Evolutionary conservation across 1,140 invertebrate genomes (phyloP).

Genomic region (Agraylea sexmaculata): DNA sequence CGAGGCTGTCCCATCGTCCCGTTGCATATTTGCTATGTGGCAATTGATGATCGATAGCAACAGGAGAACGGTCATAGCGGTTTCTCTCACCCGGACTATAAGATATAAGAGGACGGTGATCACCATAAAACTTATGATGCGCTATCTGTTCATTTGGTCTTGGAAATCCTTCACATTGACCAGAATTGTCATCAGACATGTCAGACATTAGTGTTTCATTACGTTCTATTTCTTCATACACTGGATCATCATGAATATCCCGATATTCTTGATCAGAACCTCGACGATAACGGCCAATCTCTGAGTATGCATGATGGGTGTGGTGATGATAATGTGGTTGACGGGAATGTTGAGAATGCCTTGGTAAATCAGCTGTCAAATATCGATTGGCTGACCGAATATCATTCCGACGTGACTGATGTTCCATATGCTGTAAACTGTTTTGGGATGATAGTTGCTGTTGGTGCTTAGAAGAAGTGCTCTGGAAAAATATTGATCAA

Average conservation of each 20-base stretch:
- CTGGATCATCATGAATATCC: slow-evolving; percentile 56
- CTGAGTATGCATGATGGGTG: slow-evolving; percentile 47
- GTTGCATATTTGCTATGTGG: slow-evolving; percentile 31
- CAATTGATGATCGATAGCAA: slow-evolving; percentile 36
- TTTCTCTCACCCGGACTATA: slow-evolving; percentile 47
- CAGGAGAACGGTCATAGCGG: slow-evolving; percentile 39
- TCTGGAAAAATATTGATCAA: slow-evolving; percentile 24
- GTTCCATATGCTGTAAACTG: slow-evolving; percentile 32
- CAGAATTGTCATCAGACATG: slow-evolving; percentile 65
- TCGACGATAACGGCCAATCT: slow-evolving; percentile 42
- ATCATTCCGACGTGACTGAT: slow-evolving; percentile 27
- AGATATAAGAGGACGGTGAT: slow-evolving; percentile 63
- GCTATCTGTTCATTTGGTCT: slow-evolving; percentile 35
- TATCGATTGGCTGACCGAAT: slow-evolving; percentile 28
- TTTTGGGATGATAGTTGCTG: slow-evolving; percentile 28
- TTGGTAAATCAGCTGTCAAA: slow-evolving; percentile 22
- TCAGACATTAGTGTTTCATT: slow-evolving; percentile 62
- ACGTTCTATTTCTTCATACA: slow-evolving; percentile 71
- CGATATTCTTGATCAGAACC: slow-evolving; percentile 35
- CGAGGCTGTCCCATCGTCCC: slow-evolving; percentile 47
- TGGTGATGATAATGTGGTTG: slow-evolving; percentile 33
- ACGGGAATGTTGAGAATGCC: slow-evolving; percentile 1
- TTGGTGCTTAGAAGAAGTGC: slow-evolving; percentile 43
- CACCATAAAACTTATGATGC: slow-evolving; percentile 67
- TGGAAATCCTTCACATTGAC: slow-evolving; percentile 64